phyloP scores from a whole-genome alignment of 2,888 invertebrate genomes.

The Calameuta idolon region DNA sequence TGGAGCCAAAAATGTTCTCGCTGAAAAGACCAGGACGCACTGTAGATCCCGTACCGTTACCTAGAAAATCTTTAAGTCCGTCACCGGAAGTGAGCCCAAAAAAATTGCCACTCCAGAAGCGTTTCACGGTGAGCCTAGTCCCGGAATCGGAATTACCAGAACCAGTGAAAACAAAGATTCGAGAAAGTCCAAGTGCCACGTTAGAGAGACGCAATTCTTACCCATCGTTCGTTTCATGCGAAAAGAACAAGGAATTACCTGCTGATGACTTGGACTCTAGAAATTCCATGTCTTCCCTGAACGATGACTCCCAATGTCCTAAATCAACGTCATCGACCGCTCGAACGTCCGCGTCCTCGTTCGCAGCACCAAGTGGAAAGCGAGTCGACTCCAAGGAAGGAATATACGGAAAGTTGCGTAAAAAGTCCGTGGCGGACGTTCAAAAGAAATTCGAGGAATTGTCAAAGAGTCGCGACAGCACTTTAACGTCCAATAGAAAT shows the following conservation, averaged over 20 bases:
- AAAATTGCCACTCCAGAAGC: background rate
- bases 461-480: conserved; percentile 8
- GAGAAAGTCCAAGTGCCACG: background rate
- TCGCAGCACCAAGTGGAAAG: background rate
- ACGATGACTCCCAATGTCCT: background rate
- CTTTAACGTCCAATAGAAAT: background rate
- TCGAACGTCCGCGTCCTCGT: background rate
- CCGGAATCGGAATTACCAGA: background rate
- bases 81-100: background rate
- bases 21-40: background rate
- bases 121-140: background rate
- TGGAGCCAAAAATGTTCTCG: conserved; percentile 31
- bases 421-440: conserved; percentile 11
- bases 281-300: background rate
- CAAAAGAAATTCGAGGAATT: conserved; percentile 20
- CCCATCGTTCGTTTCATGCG: background rate
- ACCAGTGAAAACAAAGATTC: background rate
- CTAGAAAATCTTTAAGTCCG: background rate
- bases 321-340: background rate
- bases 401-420: conserved; percentile 18
- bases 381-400: conserved; percentile 13
- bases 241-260: background rate
- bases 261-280: background rate
- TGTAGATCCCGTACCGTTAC: background rate
- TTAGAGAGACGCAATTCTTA: background rate